Evolutionary conservation across 1,140 invertebrate genomes (phyloP).

Genomic region (Schmidtea mediterranea): DNA sequence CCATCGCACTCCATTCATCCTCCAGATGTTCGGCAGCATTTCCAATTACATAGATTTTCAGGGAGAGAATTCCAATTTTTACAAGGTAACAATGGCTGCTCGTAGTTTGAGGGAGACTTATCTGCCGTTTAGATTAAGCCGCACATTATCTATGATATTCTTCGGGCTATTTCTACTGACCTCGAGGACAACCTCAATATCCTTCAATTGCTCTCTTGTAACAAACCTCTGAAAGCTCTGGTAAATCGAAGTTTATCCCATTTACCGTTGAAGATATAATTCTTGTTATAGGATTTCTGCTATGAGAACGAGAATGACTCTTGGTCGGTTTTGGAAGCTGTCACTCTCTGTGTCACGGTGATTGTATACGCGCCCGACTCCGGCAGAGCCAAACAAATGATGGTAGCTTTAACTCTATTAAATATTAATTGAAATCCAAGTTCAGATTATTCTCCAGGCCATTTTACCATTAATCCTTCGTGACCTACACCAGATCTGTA

Average conservation of each 20-base stretch:
- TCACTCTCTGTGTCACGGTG: constrained; percentile 50
- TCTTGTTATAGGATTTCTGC: constrained; percentile 21
- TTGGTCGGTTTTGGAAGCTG: constrained; percentile 22
- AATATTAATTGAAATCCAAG: constrained; percentile 7
- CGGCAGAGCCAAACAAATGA: constrained; percentile 77
- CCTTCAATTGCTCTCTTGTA: constrained; percentile 70
- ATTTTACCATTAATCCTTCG: constrained; percentile 56
- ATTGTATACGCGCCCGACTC: constrained; percentile 87
- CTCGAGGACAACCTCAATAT: constrained; percentile 72
- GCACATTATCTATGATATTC: constrained; percentile 58
- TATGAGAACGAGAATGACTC: constrained; percentile 24
- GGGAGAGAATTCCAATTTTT: constrained; percentile 17
- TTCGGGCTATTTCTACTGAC: constrained; percentile 58
- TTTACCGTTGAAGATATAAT: not conserved
- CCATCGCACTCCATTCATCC: constrained; percentile 85
- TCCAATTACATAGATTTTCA: constrained; percentile 59
- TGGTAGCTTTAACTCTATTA: constrained; percentile 28
- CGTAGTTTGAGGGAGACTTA: not conserved
- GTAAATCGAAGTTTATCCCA: constrained; percentile 20
- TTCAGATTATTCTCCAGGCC: constrained; percentile 69
- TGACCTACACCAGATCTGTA: constrained; percentile 38
- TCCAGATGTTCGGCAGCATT: constrained; percentile 93
- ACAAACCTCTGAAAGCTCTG: constrained; percentile 76
- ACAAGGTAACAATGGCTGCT: not conserved
- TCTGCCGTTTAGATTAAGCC: constrained; percentile 44